Percentiles rank a stretch among this genome's conserved stretches.
Conservation (phyloP, 2,797 vertebrate genomes). For the Hephaestus fuliginosus region DNA sequence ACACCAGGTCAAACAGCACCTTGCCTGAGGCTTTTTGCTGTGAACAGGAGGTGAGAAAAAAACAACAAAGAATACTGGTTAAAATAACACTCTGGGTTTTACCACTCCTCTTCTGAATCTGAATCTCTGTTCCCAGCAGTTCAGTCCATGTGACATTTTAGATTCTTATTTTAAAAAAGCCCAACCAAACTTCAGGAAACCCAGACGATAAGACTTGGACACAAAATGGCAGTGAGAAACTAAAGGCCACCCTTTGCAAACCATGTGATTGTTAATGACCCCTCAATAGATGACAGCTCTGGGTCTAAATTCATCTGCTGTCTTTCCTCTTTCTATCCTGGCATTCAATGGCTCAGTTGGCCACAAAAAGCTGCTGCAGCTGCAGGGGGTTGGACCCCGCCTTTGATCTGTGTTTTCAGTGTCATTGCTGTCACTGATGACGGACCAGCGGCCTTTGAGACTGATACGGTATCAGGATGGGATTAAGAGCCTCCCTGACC, state of each 20-base stretch:
- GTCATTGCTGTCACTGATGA: conserved; percentile 57
- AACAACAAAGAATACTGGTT: conserved; percentile 18
- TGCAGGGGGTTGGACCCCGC: conserved; percentile 4
- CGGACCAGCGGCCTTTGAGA: conserved; percentile 50
- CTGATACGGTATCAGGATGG: conserved; percentile 45
- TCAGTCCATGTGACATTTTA: conserved; percentile 21
- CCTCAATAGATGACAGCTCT: conserved; percentile 34
- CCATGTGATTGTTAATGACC: conserved; percentile 12
- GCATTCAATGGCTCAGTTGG: conserved; percentile 37
- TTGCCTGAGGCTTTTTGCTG: conserved; percentile 97
- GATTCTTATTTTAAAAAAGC: conserved; percentile 15
- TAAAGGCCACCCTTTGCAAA: conserved; percentile 32
- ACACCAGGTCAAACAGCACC: conserved; percentile 94
- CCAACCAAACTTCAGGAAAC: conserved; percentile 9
- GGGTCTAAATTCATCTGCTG: conserved; percentile 35
- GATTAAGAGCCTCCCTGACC: conserved; percentile 36
- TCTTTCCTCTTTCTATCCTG: conserved; percentile 31
- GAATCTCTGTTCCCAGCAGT: conserved; percentile 20
- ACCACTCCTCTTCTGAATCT: conserved; percentile 18
- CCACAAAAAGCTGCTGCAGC: conserved; percentile 39
- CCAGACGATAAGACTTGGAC: conserved; percentile 6
- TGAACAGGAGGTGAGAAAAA: conserved; percentile 56
- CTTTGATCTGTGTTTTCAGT: conserved; percentile 71
- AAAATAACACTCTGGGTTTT: conserved; percentile 21
- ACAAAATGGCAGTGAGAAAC: conserved; percentile 31